Percentiles rank a stretch among this genome's conserved stretches.
Evolutionary conservation across 2,113 vertebrate species (phyloP).

Genomic region (Pavo muticus): DNA sequence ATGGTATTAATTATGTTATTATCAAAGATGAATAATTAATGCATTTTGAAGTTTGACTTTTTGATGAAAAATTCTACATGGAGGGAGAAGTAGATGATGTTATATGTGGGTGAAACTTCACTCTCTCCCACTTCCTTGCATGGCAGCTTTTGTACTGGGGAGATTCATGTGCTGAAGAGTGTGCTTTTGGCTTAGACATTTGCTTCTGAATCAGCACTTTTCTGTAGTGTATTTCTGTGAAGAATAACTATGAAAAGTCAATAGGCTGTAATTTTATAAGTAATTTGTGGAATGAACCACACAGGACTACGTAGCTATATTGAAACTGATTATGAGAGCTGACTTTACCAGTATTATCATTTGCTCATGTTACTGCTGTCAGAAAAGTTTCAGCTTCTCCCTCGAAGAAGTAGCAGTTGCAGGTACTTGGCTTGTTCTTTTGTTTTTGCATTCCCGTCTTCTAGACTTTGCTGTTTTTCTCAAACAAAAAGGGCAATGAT

Average conservation of each 20-base stretch:
- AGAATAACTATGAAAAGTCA: not conserved
- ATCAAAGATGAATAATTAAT: not conserved
- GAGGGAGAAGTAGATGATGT: not conserved
- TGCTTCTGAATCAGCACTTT: not conserved
- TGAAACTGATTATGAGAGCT: not conserved
- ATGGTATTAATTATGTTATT: not conserved
- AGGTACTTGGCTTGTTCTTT: not conserved
- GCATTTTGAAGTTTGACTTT: not conserved
- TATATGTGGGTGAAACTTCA: not conserved
- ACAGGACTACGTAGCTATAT: not conserved
- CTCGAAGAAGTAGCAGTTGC: not conserved
- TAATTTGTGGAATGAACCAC: not conserved
- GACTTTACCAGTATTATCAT: not conserved
- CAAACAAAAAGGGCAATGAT: not conserved
- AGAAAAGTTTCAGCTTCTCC: not conserved
- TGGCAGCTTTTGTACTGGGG: not conserved
- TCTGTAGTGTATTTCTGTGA: not conserved
- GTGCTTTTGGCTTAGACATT: not conserved
- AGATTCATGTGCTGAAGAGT: not conserved
- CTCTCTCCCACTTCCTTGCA: not conserved
- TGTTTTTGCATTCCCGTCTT: not conserved
- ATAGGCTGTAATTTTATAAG: not conserved
- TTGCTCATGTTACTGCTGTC: not conserved
- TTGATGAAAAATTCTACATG: not conserved
- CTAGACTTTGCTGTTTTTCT: not conserved